phyloP scores from a whole-genome alignment of 2,113 vertebrate species.

The Riparia riparia region DNA sequence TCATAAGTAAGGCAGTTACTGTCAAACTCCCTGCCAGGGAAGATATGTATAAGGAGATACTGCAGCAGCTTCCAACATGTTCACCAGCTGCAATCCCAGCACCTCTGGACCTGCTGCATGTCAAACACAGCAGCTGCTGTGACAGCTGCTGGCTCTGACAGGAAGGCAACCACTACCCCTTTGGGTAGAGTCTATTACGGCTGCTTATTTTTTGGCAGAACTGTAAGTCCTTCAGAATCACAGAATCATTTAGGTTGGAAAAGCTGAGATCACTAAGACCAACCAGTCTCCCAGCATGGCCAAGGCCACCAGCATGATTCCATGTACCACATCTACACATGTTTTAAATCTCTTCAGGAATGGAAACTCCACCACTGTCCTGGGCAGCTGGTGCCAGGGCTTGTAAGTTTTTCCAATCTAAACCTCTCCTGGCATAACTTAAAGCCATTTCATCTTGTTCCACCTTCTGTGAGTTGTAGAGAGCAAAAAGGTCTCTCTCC shows the following conservation, averaged over 20 bases:
- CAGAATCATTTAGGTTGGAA: neutral
- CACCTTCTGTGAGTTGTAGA: neutral
- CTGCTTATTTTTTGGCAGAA: neutral
- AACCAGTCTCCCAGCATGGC: neutral
- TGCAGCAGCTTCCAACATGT: neutral
- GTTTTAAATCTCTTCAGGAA: neutral
- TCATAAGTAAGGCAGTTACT: neutral
- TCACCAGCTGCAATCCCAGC: neutral
- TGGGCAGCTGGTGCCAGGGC: neutral
- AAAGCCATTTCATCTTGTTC: neutral
- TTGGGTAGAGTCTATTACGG: neutral
- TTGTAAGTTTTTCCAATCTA: neutral
- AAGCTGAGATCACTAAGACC: neutral
- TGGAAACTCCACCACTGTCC: neutral
- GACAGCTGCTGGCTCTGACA: neutral
- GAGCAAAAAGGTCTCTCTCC: neutral
- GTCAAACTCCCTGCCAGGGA: neutral
- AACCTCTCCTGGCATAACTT: neutral
- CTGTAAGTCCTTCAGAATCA: neutral
- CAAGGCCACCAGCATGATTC: neutral
- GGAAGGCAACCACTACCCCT: neutral
- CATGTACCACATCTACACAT: rapidly evolving
- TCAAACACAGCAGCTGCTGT: neutral
- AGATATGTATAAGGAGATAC: neutral
- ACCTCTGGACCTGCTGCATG: neutral